Percentiles rank a stretch among this genome's conserved stretches.
These are phyloP conservation scores for Okamejei kenojei DNA, from an alignment of 2,797 vertebrate genomes.

Conservation along the genomic window DNA sequence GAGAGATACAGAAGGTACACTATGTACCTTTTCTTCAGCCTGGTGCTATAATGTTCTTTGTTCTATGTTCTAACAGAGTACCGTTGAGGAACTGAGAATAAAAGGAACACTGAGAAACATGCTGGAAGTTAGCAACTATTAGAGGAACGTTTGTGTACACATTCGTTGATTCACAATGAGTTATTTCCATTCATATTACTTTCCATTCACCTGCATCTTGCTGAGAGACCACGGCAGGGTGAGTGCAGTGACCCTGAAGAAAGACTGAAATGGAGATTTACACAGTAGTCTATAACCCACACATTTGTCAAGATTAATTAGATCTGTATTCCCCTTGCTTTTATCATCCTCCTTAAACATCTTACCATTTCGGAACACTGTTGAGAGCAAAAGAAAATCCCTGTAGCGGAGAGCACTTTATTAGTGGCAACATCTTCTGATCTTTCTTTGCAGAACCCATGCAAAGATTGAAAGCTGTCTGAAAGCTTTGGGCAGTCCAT, in stretches of 20 bases:
- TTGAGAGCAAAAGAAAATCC: background rate
- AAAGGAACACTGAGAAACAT: too few species aligned
- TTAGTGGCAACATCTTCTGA: slow-evolving; percentile 8
- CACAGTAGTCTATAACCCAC: background rate
- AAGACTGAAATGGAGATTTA: background rate
- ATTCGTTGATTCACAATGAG: too few species aligned
- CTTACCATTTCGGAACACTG: background rate
- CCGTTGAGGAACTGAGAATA: too few species aligned
- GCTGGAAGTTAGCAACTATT: too few species aligned
- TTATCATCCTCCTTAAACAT: background rate
- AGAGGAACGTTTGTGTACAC: too few species aligned
- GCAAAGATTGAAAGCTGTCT: slow-evolving; percentile 11
- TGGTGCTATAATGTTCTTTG: too few species aligned
- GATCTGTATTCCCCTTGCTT: background rate
- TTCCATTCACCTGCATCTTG: background rate
- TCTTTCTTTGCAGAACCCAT: background rate
- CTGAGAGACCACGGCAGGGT: background rate
- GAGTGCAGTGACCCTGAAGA: background rate
- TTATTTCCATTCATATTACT: background rate
- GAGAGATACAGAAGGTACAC: too few species aligned
- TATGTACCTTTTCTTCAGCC: too few species aligned
- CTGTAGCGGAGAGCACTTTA: background rate
- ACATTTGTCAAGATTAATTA: slow-evolving; percentile 19
- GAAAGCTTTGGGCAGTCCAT: slow-evolving; percentile 22
- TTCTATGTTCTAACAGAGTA: too few species aligned